Evolutionary conservation across 92 coral and sea anemone species (phyloP).

Genomic region (Siderastrea radians): DNA sequence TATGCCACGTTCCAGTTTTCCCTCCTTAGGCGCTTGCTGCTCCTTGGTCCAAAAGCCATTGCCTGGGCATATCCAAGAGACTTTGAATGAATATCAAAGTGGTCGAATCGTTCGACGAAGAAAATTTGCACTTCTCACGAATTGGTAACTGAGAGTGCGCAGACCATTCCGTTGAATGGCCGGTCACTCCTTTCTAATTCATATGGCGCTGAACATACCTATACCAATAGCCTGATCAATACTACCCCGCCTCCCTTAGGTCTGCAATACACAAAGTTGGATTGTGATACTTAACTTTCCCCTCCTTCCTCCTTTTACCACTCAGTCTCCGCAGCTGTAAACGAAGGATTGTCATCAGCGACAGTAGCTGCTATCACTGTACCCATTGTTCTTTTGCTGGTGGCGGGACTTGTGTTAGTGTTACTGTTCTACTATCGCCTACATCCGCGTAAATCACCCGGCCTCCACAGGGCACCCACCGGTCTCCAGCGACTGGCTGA

Average conservation of each 20-base stretch:
- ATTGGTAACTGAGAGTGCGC: no score
- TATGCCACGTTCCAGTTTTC: no score
- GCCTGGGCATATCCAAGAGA: no score
- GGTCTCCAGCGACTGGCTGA: slow-evolving; percentile 64
- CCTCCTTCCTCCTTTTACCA: background rate
- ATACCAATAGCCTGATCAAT: no score
- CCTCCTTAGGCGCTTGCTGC: no score
- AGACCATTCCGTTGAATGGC: no score
- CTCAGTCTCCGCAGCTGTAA: background rate
- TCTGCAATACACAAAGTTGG: background rate
- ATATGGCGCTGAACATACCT: background rate
- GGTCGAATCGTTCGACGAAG: no score
- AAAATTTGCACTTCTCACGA: no score
- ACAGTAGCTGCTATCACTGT: slow-evolving; percentile 70
- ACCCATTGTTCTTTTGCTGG: slow-evolving; percentile 51
- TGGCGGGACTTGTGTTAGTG: slow-evolving; percentile 23
- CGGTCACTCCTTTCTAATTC: background rate
- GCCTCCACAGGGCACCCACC: slow-evolving; percentile 44
- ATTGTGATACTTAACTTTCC: background rate
- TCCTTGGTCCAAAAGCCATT: no score
- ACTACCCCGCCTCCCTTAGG: no score
- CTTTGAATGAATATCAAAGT: no score
- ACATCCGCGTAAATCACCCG: background rate
- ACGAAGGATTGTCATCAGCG: background rate
- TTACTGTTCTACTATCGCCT: slow-evolving; percentile 34